Evolutionary conservation across 2,888 invertebrate genomes (phyloP).

Genomic region (Belgica antarctica): DNA sequence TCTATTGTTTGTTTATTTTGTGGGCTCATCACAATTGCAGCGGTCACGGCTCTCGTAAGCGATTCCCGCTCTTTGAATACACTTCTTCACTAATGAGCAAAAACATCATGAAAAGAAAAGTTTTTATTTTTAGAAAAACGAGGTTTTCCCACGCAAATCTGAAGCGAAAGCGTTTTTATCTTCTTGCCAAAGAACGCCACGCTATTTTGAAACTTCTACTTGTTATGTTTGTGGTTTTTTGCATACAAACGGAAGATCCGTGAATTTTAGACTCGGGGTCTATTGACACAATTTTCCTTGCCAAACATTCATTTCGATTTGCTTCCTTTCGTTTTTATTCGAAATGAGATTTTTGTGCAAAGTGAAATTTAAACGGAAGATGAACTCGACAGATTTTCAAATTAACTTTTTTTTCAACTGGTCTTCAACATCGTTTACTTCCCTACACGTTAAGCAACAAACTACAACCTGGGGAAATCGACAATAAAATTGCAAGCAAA

Average conservation of each 20-base stretch:
- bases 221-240: not conserved
- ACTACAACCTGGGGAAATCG: not conserved
- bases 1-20: too few relatives aligned
- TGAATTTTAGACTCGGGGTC: not conserved
- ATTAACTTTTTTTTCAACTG: too few relatives aligned
- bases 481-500: not conserved
- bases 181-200: not conserved
- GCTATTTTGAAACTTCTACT: not conserved
- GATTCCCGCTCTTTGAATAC: too few relatives aligned
- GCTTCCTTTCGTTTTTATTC: not conserved
- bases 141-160: constrained; percentile 16
- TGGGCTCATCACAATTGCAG: too few relatives aligned
- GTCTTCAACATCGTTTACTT: not conserved
- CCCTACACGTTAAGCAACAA: not conserved
- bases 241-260: not conserved
- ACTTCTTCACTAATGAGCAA: too few relatives aligned
- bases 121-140: constrained; percentile 16
- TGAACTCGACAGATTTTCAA: not conserved
- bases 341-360: too few relatives aligned
- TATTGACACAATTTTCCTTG: not conserved
- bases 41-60: too few relatives aligned
- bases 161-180: not conserved
- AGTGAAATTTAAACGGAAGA: not conserved
- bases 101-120: not conserved
- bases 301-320: not conserved